These are phyloP conservation scores for Eulemur macaco DNA, from an alignment of 2,113 vertebrate genomes.

Conservation along the genomic window DNA sequence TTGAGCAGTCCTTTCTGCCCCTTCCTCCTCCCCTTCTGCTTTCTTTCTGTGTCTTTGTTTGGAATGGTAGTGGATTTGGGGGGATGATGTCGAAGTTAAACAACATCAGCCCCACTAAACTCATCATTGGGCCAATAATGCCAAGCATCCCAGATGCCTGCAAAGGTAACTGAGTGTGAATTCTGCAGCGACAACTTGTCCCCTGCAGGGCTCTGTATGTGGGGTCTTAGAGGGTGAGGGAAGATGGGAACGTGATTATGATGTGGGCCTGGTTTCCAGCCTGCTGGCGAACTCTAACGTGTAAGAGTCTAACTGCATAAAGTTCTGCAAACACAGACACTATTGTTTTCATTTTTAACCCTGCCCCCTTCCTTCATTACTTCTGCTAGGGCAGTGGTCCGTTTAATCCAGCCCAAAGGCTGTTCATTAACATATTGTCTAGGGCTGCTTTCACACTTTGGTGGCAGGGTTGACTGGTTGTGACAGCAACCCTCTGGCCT, in stretches of 20 bases:
- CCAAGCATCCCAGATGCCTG: background rate
- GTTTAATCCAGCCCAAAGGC: background rate
- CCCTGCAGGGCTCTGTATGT: background rate
- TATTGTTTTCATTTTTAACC: background rate
- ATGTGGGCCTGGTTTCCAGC: background rate
- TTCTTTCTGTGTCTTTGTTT: background rate
- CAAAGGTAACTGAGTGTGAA: background rate
- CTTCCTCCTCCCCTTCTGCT: background rate
- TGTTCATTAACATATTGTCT: background rate
- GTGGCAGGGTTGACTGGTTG: background rate
- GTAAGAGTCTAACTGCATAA: background rate
- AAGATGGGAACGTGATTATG: background rate
- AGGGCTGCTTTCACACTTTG: background rate
- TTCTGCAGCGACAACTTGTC: background rate
- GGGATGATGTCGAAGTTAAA: background rate
- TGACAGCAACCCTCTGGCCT: background rate
- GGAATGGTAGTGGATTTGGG: background rate
- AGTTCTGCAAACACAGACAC: background rate
- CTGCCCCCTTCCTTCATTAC: background rate
- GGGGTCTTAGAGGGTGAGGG: background rate
- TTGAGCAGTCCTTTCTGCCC: background rate
- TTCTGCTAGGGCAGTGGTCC: background rate
- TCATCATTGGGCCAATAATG: accelerated
- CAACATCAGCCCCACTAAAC: background rate
- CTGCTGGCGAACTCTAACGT: background rate